Evolutionary conservation across 2,888 invertebrate genomes (phyloP), one percentile per base, ranked within the genome.

Genomic region (Hypolimnas misippus): DNA sequence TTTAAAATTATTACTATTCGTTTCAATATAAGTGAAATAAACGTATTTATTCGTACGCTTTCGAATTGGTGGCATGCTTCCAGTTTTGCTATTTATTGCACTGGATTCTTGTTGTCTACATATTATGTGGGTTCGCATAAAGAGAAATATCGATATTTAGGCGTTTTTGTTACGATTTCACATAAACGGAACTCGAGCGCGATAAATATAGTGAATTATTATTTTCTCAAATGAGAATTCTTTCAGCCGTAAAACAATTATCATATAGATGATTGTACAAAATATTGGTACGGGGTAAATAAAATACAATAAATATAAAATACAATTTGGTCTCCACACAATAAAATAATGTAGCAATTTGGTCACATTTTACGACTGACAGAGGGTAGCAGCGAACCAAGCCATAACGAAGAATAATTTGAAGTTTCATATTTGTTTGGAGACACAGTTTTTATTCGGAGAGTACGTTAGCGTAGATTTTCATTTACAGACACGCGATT

Each of bases 31-130:
- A 60, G 35, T 52, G 51, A 56, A 64, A 58, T 58, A 51, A 42
- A 61, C 51, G 63, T 55, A 49, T 49, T 44, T 59, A 61, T 61
- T 61, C 57, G 58, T 56, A 49, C 29, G 44, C 46, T 58, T 62
- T 65, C 58, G 58, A 52, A 66, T 58, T 46, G 63, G 58, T 66
- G 64, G 63, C 64, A 64, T 62, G 58, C 16, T 64, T 64, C 66
- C 64, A 64, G 56, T 44, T 61, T 21, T 54, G 40, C 54, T 61
- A 56, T 62, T 64, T 66, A 61, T 63, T 51, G 55, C 56, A 31
- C n/a, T 59, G 57, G 49, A 57, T 49, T 64, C 53, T 66, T 59
- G 62, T 62, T 62, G 40, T 46, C 52, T 65, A 52, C 46, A 57
- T 62, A 60, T 60, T 51, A 51, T 62, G 57, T 46, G 29, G 35